phyloP scores from a whole-genome alignment of 2,888 invertebrate genomes.

The Homarus gammarus region DNA sequence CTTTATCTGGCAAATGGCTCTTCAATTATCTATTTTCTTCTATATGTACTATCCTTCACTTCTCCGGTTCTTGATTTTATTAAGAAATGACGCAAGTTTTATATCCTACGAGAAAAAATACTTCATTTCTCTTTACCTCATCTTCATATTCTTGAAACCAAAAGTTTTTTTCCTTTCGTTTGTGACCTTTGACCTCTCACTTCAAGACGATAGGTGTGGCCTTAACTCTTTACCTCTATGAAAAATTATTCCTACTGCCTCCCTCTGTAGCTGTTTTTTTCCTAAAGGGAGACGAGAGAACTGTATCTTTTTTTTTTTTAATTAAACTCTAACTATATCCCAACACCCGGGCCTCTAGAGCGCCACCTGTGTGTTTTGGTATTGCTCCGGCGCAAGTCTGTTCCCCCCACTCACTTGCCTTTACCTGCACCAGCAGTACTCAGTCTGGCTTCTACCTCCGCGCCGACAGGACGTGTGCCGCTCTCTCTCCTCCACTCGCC shows the following conservation, averaged over 20 bases:
- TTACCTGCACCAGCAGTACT: slow-evolving; percentile 5
- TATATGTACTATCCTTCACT: no score
- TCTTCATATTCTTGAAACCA: no score
- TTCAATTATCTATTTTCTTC: no score
- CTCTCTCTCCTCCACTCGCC: background rate
- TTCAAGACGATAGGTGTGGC: background rate
- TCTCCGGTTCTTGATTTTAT: no score
- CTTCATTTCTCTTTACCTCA: background rate
- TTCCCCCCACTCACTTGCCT: background rate
- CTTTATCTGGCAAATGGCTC: no score
- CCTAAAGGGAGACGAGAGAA: background rate
- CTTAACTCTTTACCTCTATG: background rate
- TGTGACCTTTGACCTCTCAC: background rate
- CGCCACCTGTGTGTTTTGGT: background rate
- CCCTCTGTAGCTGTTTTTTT: background rate
- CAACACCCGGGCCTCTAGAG: background rate
- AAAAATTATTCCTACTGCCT: background rate
- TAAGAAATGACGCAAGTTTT: background rate
- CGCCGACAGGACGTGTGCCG: background rate
- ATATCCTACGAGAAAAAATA: background rate
- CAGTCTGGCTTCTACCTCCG: slow-evolving; percentile 3
- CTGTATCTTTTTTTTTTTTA: background rate
- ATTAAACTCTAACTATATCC: background rate
- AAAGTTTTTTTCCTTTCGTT: background rate
- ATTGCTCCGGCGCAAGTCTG: slow-evolving; percentile 3